Conservation (phyloP, 30 jellyfish, hydroid and myxozoan species). For the Aurelia aurita complex sp. Pacific region DNA sequence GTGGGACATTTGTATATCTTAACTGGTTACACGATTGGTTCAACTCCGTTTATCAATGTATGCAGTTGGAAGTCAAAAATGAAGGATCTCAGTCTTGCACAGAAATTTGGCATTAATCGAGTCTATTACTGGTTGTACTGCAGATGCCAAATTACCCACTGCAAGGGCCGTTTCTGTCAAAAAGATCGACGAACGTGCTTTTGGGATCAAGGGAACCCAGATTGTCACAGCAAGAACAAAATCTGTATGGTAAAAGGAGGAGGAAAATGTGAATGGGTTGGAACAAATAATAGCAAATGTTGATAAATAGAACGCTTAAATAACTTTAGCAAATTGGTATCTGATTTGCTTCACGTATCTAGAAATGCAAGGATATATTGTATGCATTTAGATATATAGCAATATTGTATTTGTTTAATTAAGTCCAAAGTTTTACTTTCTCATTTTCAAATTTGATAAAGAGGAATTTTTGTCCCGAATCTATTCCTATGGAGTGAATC, state of each 20-base stretch:
- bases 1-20: slow-evolving; percentile 48
- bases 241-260: slow-evolving; percentile 39
- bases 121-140: slow-evolving; percentile 34
- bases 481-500: no score
- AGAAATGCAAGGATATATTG: no score
- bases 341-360: no score
- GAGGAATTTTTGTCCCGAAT: no score
- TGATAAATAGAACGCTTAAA: no score
- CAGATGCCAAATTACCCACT: slow-evolving; percentile 22
- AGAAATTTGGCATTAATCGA: slow-evolving; percentile 34
- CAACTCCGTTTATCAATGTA: slow-evolving; percentile 17
- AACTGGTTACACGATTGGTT: slow-evolving; percentile 38
- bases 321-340: no score
- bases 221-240: slow-evolving; percentile 4
- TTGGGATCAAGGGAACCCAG: background rate
- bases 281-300: background rate
- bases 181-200: background rate
- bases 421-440: no score
- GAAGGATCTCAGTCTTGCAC: slow-evolving; percentile 50
- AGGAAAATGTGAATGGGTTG: slow-evolving; percentile 38
- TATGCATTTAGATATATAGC: no score
- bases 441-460: no score
- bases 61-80: slow-evolving; percentile 66
- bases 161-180: slow-evolving; percentile 19
- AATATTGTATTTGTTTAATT: no score